phyloP scores from a whole-genome alignment of 2,797 vertebrate species.

The Apogon hyalosoma region DNA sequence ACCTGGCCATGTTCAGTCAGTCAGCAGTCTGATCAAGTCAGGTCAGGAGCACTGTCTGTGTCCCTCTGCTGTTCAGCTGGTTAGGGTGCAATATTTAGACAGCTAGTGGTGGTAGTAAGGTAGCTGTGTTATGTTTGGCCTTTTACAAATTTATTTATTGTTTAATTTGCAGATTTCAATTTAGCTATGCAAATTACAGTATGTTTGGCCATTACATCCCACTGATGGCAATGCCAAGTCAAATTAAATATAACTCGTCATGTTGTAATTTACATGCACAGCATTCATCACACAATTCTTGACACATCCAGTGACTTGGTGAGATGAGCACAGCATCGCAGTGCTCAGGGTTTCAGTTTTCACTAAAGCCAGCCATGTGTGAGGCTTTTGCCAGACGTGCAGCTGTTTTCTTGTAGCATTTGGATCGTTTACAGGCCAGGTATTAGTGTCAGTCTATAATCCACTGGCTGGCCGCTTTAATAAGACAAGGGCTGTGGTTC shows the following conservation, averaged over 20 bases:
- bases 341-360: constrained; percentile 17
- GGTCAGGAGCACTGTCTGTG: constrained; percentile 5
- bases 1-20: constrained; percentile 60
- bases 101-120: neutral
- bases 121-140: neutral
- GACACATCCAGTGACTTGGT: constrained; percentile 9
- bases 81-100: neutral
- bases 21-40: constrained; percentile 3
- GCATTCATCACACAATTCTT: constrained; percentile 16
- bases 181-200: neutral
- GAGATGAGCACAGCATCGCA: constrained; percentile 13
- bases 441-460: constrained; percentile 17
- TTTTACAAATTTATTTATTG: too few species aligned
- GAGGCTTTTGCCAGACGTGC: constrained; percentile 35
- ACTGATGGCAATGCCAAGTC: neutral
- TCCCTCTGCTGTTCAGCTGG: constrained; percentile 36
- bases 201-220: neutral
- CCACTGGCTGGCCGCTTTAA: constrained; percentile 24
- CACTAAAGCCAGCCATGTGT: neutral
- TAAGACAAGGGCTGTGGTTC: constrained; percentile 14
- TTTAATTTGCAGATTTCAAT: neutral
- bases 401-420: constrained; percentile 24
- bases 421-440: constrained; percentile 32
- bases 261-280: neutral
- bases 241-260: neutral